Evolutionary conservation across 2,888 invertebrate species (phyloP), one percentile per base, ranked within the genome.

Genomic region (Tuberolachnus salignus): DNA sequence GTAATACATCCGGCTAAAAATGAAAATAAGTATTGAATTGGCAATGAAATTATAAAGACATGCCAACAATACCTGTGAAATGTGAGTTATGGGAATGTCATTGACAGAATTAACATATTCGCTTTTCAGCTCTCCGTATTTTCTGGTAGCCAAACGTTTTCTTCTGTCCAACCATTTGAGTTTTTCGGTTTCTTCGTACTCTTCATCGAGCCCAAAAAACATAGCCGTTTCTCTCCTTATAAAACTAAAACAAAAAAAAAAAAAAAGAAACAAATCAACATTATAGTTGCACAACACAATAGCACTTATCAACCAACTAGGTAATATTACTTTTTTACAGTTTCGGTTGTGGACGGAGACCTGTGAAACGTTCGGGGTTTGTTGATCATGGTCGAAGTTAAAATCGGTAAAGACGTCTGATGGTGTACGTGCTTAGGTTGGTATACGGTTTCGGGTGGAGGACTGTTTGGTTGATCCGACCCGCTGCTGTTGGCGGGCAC

Each of bases 191-290:
- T 89, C 89, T 85, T 93, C 92, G 83, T 90, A 90, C 83, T 91
- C 91, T 84, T 92, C 92, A 84, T 92, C 92, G 80, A 95, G 91
- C 23, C 94, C 94, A 85, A 95, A 94, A 87, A 94, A 94, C 83
- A 91, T 92, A 80, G 92, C 92, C 80, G 94, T 92, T 85, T 93
- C 93, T 83, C 90, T 89, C 85, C 90, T 92, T 66, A 80, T 49
- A 19, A 67, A 53, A 42, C 72, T 80, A 55, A 34, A 34, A 34
- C 34, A 34, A 34, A 34, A 34, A 4, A 34, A 34, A 34, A 6
- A 34, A 34, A 34, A n/a, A n/a, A n/a, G n/a, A n/a, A n/a, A n/a
- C n/a, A n/a, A n/a, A n/a, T n/a, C n/a, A n/a, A n/a, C n/a, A n/a
- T n/a, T n/a, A n/a, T 34, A 34, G 3, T 34, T 34, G 34, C 3